Evolutionary conservation across 2,888 invertebrate genomes (phyloP).

Genomic region (Gymnosoma rotundatum): DNA sequence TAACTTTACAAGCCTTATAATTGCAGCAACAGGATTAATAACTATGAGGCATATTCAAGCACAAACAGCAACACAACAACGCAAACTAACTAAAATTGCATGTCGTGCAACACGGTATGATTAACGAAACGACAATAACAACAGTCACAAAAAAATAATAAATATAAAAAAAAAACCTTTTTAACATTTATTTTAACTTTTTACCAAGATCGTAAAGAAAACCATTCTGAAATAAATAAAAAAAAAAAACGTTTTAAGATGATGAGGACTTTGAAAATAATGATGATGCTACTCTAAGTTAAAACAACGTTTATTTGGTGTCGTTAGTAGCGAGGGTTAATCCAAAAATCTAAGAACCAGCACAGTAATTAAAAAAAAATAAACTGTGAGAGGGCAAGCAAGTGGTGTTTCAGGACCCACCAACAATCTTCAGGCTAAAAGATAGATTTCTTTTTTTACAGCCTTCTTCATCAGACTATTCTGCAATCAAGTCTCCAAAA

Average conservation of each 20-base stretch:
- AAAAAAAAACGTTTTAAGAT: slow-evolving; percentile 18
- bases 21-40: slow-evolving; percentile 69
- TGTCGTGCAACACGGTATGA: slow-evolving; percentile 70
- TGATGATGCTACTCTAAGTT: slow-evolving; percentile 47
- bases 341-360: not conserved
- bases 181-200: slow-evolving; percentile 66
- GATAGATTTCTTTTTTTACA: too few relatives aligned
- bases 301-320: slow-evolving; percentile 44
- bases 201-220: slow-evolving; percentile 66
- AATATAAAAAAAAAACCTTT: slow-evolving; percentile 31
- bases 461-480: too few relatives aligned
- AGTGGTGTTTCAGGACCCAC: too few relatives aligned
- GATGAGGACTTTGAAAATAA: slow-evolving; percentile 31
- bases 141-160: slow-evolving; percentile 1
- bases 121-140: slow-evolving; percentile 66
- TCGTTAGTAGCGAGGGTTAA: slow-evolving; percentile 26
- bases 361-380: too few relatives aligned
- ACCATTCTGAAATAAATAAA: slow-evolving; percentile 22
- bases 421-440: too few relatives aligned
- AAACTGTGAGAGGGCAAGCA: too few relatives aligned
- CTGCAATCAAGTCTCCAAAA: too few relatives aligned
- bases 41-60: slow-evolving; percentile 51
- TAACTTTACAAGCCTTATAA: slow-evolving; percentile 67
- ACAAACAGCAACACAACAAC: slow-evolving; percentile 19
- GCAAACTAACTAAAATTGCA: slow-evolving; percentile 43